Evolutionary conservation across 1,140 invertebrate genomes (phyloP).

Genomic region (Lucilia cuprina): DNA sequence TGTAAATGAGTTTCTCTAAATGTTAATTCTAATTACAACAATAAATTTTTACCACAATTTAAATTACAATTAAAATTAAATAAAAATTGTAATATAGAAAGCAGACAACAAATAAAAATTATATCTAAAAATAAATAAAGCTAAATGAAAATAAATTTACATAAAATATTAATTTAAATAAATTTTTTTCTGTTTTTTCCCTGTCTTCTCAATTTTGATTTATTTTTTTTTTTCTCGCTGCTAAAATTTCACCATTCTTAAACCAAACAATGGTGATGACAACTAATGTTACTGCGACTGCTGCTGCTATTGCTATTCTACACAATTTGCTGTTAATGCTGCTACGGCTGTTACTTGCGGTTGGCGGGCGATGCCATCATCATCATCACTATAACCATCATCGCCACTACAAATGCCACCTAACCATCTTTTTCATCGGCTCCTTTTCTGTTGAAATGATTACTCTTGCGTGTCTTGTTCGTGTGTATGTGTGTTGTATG

Average conservation of each 20-base stretch:
- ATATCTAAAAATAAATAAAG: background rate
- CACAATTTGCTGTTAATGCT: background rate
- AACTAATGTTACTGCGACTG: background rate
- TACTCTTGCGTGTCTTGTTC: constrained; percentile 11
- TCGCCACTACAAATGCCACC: background rate
- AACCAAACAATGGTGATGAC: background rate
- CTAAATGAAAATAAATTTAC: background rate
- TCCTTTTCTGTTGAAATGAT: constrained; percentile 14
- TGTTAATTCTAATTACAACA: too few relatives aligned
- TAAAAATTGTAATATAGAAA: too few relatives aligned
- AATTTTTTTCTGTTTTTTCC: background rate
- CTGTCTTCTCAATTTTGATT: background rate
- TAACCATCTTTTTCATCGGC: too few relatives aligned
- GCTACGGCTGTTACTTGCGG: background rate
- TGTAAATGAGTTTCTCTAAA: too few relatives aligned
- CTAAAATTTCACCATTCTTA: background rate
- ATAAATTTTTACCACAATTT: too few relatives aligned
- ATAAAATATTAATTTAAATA: background rate
- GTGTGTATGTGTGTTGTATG: too few relatives aligned
- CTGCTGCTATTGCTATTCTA: background rate
- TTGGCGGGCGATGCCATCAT: background rate
- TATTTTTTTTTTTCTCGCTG: background rate
- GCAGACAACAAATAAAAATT: too few relatives aligned
- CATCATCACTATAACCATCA: background rate
- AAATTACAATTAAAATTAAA: too few relatives aligned